A percentile compares a stretch with the other conserved stretches of the same genome.
These are phyloP conservation scores for Biston stratarius DNA, from an alignment of 2,888 invertebrate genomes.

Conservation along the genomic window DNA sequence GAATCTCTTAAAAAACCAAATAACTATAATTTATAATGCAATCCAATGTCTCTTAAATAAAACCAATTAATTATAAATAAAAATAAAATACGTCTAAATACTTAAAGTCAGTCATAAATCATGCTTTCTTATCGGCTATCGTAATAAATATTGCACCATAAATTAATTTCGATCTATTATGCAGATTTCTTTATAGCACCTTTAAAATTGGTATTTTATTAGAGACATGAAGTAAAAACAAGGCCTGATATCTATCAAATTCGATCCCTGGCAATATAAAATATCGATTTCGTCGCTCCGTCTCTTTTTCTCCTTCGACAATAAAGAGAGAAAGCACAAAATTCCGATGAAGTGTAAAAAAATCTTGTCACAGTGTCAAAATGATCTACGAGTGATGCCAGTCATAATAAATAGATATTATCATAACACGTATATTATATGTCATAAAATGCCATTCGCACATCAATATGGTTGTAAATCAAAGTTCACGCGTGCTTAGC, in stretches of 20 bases:
- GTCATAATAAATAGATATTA: conserved; percentile 56
- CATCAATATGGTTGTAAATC: conserved; percentile 53
- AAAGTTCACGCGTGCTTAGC: conserved; percentile 34
- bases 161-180: conserved; percentile 58
- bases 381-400: conserved; percentile 53
- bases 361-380: conserved; percentile 52
- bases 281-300: conserved; percentile 38
- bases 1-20: conserved; percentile 26
- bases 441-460: conserved; percentile 57
- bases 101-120: conserved; percentile 59
- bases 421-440: conserved; percentile 55
- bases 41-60: conserved; percentile 40
- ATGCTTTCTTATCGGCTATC: conserved; percentile 56
- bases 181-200: conserved; percentile 59
- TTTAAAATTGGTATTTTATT: conserved; percentile 60
- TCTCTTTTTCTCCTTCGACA: conserved; percentile 30
- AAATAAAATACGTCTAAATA: conserved; percentile 53
- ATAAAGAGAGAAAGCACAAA: conserved; percentile 32
- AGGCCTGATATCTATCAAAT: conserved; percentile 49
- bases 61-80: conserved; percentile 55
- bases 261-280: conserved; percentile 42
- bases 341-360: conserved; percentile 47
- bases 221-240: conserved; percentile 51
- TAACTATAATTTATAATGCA: conserved; percentile 37
- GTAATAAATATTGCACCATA: conserved; percentile 57